A percentile compares a stretch with the other conserved stretches of the same genome.
These are phyloP conservation scores for Pipistrellus nathusii DNA, from an alignment of 2,797 vertebrate genomes.

Conservation along the genomic window DNA sequence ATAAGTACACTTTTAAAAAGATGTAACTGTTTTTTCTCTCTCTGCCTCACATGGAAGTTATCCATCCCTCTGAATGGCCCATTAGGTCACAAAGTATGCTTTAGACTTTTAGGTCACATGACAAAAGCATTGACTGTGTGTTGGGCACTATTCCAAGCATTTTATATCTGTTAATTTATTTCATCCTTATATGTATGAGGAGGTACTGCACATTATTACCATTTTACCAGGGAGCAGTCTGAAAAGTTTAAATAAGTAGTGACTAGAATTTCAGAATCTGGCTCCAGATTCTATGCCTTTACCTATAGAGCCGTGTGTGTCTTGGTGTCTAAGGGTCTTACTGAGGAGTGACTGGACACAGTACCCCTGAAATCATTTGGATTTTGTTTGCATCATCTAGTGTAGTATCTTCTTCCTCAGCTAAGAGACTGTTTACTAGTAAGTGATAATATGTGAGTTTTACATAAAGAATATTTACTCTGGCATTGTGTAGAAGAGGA, in stretches of 20 bases:
- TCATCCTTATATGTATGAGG: background rate
- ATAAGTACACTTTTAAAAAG: background rate
- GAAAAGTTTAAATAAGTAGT: background rate
- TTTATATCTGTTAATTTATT: rapidly evolving
- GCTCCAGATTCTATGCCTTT: background rate
- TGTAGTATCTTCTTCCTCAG: background rate
- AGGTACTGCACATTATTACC: rapidly evolving
- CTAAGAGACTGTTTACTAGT: background rate
- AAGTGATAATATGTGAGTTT: background rate
- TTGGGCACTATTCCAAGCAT: background rate
- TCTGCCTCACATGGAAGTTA: background rate
- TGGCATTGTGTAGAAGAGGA: background rate
- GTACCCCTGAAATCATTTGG: background rate
- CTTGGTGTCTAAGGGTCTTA: background rate
- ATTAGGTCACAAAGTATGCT: background rate
- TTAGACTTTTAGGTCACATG: background rate
- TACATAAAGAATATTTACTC: background rate
- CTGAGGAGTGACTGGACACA: background rate
- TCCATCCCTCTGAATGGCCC: background rate
- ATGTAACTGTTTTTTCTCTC: background rate
- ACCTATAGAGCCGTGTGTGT: background rate
- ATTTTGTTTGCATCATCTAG: background rate
- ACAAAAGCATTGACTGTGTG: background rate
- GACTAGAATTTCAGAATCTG: too few species aligned
- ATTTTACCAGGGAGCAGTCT: background rate